Evolutionary conservation across 2,797 vertebrate genomes (phyloP).

Genomic region (Acanthornis magna): DNA sequence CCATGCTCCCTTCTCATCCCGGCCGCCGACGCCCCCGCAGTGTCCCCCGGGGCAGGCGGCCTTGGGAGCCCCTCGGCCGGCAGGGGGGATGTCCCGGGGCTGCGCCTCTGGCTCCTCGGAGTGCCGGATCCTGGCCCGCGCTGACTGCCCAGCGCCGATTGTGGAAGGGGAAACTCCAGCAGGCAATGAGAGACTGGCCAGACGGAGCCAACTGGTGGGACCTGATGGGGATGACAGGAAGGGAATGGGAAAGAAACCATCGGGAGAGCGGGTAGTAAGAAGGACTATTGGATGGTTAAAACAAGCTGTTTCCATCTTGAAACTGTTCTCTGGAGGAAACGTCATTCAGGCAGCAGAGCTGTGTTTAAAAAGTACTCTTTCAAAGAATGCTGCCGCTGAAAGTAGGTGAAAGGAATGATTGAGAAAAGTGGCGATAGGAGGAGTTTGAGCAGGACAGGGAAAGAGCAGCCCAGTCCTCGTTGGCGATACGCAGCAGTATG

Average conservation of each 20-base stretch:
- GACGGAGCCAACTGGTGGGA: not conserved
- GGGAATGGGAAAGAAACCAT: not conserved
- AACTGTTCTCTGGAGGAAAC: not conserved
- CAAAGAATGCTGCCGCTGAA: not conserved
- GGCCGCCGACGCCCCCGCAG: not conserved
- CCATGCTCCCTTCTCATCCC: not conserved
- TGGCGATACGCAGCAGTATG: fast-evolving
- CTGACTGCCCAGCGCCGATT: fast-evolving
- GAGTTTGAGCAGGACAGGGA: not conserved
- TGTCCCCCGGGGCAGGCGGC: not conserved
- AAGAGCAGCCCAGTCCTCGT: not conserved
- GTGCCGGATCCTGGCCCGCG: not conserved
- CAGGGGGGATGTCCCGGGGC: not conserved
- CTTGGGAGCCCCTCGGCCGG: not conserved
- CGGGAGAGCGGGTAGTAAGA: not conserved
- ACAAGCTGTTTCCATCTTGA: not conserved
- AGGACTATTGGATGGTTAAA: not conserved
- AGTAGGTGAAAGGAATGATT: not conserved
- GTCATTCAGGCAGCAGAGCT: not conserved
- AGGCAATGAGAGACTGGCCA: not conserved
- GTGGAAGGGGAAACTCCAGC: not conserved
- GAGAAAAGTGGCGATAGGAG: not conserved
- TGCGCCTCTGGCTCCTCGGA: not conserved
- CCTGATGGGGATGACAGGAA: not conserved
- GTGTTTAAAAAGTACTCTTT: not conserved